A percentile compares a stretch with the other conserved stretches of the same genome.
These are phyloP conservation scores for Apis dorsata DNA, from an alignment of 1,140 invertebrate species.

Conservation along the genomic window DNA sequence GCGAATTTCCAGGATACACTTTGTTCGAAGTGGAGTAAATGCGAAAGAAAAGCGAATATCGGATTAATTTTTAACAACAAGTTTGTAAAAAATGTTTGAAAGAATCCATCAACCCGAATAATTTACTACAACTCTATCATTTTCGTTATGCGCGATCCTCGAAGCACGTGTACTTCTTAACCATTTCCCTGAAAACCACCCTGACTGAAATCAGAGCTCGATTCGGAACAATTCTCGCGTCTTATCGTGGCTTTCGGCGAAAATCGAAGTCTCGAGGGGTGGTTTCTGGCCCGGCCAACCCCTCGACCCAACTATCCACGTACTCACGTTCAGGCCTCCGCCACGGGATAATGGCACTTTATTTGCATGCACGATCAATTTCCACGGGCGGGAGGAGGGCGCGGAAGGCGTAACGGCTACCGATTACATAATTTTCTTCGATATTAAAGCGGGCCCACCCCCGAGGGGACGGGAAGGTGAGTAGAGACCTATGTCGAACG, in stretches of 20 bases:
- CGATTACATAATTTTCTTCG: constrained; percentile 77
- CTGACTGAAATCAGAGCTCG: background rate
- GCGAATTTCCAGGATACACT: no score
- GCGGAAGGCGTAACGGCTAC: constrained; percentile 63
- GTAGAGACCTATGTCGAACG: constrained; percentile 51
- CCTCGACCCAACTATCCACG: constrained; percentile 45
- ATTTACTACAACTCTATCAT: no score
- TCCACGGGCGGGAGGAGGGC: constrained; percentile 37
- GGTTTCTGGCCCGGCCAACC: constrained; percentile 30
- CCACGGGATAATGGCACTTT: constrained; percentile 69
- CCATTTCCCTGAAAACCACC: background rate
- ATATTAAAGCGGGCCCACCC: constrained; percentile 70
- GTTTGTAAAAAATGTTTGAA: no score
- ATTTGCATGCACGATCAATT: constrained; percentile 77
- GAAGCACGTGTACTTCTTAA: background rate
- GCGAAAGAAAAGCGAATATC: no score
- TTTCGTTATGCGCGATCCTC: no score
- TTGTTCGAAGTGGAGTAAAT: no score
- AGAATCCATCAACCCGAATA: no score
- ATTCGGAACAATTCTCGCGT: constrained; percentile 6
- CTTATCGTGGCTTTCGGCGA: constrained; percentile 58
- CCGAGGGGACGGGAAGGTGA: constrained; percentile 22
- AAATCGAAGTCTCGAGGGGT: constrained; percentile 56
- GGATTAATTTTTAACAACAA: no score
- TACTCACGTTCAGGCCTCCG: constrained; percentile 54